Percentiles rank a stretch among this genome's conserved stretches.
Evolutionary conservation across 2,113 vertebrate genomes (phyloP).

Genomic region (Ammodramus savannarum): DNA sequence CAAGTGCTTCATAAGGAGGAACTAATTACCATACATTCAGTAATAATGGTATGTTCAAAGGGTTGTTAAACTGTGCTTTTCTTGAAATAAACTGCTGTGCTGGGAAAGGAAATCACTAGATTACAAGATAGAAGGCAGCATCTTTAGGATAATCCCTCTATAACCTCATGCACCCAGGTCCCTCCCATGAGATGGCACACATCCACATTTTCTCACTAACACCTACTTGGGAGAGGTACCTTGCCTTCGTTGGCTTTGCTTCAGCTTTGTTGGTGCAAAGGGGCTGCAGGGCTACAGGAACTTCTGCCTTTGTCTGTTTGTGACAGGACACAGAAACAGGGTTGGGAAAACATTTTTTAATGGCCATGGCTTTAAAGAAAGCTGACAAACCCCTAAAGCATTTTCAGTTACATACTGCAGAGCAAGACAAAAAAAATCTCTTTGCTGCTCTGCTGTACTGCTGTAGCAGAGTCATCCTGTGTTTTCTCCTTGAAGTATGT

Average conservation of each 20-base stretch:
- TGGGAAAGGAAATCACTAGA: background rate
- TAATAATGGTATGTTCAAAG: background rate
- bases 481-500: slow-evolving; percentile 66
- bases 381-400: background rate
- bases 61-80: background rate
- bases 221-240: fast-evolving
- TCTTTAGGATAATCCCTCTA: background rate
- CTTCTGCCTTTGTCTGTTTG: background rate
- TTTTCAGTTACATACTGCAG: slow-evolving; percentile 16
- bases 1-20: background rate
- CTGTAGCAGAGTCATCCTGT: slow-evolving; percentile 37
- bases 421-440: background rate
- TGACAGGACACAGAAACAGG: background rate
- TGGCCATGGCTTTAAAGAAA: slow-evolving; percentile 24
- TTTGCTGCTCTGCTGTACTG: background rate
- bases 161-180: background rate
- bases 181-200: background rate
- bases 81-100: background rate
- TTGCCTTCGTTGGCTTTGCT: background rate
- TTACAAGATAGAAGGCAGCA: background rate
- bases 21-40: background rate
- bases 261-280: background rate
- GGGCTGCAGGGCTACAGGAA: background rate
- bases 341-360: slow-evolving; percentile 23
- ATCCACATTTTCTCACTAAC: background rate